phyloP scores from a whole-genome alignment of 2,888 invertebrate species.

The Meiosimyza decipiens region DNA sequence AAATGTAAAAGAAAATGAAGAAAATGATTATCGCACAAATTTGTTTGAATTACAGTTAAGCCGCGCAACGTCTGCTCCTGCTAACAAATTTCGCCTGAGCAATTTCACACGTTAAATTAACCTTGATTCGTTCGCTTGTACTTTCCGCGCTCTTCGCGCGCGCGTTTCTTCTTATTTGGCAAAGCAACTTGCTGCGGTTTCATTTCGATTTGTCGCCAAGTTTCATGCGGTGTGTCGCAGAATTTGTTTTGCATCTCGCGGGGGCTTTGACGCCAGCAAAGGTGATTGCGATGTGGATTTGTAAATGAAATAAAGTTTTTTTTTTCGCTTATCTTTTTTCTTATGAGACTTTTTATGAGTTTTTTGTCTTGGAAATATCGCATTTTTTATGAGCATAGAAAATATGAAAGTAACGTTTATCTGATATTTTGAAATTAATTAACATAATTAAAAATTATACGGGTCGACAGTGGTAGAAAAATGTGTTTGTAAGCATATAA shows the following conservation, averaged over 20 bases:
- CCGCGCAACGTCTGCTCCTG: not conserved
- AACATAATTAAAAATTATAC: too few species aligned
- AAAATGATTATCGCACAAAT: conserved; percentile 42
- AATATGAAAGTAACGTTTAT: too few species aligned
- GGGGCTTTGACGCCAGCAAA: not conserved
- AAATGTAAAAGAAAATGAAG: conserved; percentile 23
- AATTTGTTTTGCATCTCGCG: not conserved
- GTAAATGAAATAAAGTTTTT: too few species aligned
- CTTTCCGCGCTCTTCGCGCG: not conserved
- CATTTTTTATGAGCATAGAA: too few species aligned
- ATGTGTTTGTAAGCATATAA: too few species aligned
- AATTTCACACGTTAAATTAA: conserved; percentile 41
- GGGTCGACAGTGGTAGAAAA: too few species aligned
- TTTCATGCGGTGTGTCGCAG: conserved; percentile 1
- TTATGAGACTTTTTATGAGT: too few species aligned
- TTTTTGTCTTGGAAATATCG: too few species aligned
- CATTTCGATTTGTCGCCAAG: conserved; percentile 23
- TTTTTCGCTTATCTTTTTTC: too few species aligned
- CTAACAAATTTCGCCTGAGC: conserved; percentile 39
- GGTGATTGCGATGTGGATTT: too few species aligned
- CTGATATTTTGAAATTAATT: too few species aligned
- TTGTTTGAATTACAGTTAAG: conserved; percentile 41
- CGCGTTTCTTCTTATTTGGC: not conserved
- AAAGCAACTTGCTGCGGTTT: conserved; percentile 16
- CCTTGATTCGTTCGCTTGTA: conserved; percentile 28